phyloP scores from a whole-genome alignment of 2,797 vertebrate species.

The Aphelocoma californica region DNA sequence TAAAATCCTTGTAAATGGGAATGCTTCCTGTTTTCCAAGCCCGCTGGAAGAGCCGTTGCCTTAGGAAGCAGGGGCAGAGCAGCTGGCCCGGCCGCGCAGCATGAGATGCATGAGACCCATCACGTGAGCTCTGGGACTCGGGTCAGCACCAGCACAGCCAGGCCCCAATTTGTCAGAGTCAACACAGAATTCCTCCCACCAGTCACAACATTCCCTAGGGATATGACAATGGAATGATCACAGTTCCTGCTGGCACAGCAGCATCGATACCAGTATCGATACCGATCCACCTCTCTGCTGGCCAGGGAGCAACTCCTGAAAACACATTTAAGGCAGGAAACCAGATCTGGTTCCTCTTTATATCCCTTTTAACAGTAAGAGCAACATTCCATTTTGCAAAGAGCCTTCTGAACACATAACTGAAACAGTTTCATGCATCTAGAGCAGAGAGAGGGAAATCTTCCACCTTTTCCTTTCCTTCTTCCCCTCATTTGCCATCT shows the following conservation, averaged over 20 bases:
- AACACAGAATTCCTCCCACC: neutral
- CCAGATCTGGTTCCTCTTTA: neutral
- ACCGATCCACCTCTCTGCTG: neutral
- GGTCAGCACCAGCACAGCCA: neutral
- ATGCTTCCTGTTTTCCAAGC: neutral
- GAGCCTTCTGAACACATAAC: neutral
- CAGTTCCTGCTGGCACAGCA: neutral
- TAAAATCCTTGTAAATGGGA: neutral
- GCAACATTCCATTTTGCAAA: neutral
- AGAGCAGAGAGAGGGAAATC: neutral
- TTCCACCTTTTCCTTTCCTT: neutral
- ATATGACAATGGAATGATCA: accelerated
- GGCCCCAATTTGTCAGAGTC: neutral
- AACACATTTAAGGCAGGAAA: neutral
- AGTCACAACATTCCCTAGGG: neutral
- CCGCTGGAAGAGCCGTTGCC: neutral
- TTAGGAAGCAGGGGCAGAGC: neutral
- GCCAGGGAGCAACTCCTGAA: neutral
- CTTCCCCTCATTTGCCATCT: neutral
- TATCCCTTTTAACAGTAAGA: neutral
- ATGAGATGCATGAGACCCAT: accelerated
- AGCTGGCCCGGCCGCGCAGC: neutral
- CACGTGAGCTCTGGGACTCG: neutral
- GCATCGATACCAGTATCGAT: neutral
- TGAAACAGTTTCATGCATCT: neutral